Conservation (phyloP, 2,797 vertebrate species). For the Melanotaenia maccullochi region DNA sequence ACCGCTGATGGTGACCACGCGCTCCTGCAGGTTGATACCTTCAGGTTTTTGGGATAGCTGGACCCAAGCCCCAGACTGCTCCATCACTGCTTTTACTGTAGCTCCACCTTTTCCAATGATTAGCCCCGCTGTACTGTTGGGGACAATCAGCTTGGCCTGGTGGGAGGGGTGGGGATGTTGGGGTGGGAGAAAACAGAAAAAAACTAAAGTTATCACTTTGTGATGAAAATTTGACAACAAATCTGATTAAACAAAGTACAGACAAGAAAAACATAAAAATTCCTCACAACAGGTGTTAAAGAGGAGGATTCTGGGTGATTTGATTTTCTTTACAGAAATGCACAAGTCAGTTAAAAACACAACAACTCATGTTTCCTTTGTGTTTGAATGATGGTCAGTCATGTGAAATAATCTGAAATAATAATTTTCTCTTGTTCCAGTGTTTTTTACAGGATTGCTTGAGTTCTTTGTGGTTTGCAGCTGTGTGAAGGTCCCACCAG, state of each 20-base stretch:
- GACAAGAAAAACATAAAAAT: background rate
- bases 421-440: no score
- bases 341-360: no score
- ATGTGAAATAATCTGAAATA: no score
- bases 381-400: no score
- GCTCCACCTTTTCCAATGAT: constrained; percentile 95
- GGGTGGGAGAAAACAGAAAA: background rate
- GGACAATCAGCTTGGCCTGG: constrained; percentile 94
- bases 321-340: no score
- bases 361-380: no score
- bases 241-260: background rate
- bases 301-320: no score
- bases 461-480: no score
- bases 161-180: constrained; percentile 25
- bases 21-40: constrained; percentile 94
- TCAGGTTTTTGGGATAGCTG: constrained; percentile 96
- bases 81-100: constrained; percentile 94
- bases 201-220: background rate
- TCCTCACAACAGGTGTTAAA: no score
- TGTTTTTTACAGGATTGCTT: no score
- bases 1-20: constrained; percentile 94
- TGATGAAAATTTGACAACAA: background rate
- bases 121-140: constrained; percentile 93
- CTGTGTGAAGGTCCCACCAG: no score
- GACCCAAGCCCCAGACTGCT: constrained; percentile 95